These are phyloP conservation scores for Microctonus brassicae DNA, from an alignment of 2,888 invertebrate genomes.

Conservation along the genomic window DNA sequence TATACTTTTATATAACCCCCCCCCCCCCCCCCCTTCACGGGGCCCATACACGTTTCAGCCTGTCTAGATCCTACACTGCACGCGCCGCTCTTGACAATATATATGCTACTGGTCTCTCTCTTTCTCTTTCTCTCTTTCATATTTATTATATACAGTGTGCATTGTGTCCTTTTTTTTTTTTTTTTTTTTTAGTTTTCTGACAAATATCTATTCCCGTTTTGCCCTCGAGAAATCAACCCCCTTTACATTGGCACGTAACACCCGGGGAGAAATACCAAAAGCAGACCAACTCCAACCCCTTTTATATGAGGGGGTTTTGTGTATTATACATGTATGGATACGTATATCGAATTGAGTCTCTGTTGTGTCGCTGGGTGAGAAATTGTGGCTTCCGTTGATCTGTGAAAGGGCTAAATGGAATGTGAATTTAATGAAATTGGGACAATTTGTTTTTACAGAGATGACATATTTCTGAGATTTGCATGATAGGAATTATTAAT, in stretches of 20 bases:
- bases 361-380: constrained; percentile 32
- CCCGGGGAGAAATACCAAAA: background rate
- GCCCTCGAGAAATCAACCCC: constrained; percentile 38
- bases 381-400: constrained; percentile 38
- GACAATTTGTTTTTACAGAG: constrained; percentile 11
- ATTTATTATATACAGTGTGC: background rate
- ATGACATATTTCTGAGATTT: background rate
- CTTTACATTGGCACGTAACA: constrained; percentile 32
- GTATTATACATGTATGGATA: background rate
- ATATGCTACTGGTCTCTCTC: no score
- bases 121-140: constrained; percentile 31
- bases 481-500: no score
- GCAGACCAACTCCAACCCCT: background rate
- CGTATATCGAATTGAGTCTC: constrained; percentile 15
- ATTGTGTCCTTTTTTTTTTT: constrained; percentile 16
- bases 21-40: constrained; percentile 34
- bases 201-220: background rate
- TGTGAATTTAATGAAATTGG: constrained; percentile 39
- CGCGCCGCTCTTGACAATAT: constrained; percentile 44
- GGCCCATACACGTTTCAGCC: constrained; percentile 46
- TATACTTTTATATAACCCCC: no score
- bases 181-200: background rate
- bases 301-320: background rate
- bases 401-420: constrained; percentile 36
- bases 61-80: constrained; percentile 50